Evolutionary conservation across 2,888 invertebrate species (phyloP).

Genomic region (Rugalucina vietnamica): DNA sequence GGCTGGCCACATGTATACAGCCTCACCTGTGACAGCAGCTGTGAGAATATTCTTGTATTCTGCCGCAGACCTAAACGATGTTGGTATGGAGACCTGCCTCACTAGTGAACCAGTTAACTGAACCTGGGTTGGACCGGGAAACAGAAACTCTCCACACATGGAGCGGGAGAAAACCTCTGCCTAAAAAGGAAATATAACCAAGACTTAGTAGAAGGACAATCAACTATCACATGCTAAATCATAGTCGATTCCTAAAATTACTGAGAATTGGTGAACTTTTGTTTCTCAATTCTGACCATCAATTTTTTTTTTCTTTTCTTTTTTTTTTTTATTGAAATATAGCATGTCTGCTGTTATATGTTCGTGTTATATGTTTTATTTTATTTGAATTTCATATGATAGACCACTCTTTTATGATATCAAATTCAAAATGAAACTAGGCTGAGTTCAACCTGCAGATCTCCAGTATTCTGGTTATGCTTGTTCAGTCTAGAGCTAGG

Average conservation of each 20-base stretch:
- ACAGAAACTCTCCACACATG: constrained; percentile 62
- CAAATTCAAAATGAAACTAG: no score
- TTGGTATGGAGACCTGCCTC: constrained; percentile 70
- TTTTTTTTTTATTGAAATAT: no score
- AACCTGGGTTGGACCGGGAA: constrained; percentile 67
- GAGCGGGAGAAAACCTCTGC: not conserved
- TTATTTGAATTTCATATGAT: no score
- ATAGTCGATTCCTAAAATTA: no score
- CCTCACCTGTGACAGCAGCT: constrained; percentile 69
- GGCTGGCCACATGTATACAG: not conserved
- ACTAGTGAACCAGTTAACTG: constrained; percentile 59
- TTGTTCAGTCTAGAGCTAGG: not conserved
- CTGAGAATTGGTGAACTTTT: no score
- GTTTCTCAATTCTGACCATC: no score
- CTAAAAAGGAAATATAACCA: not conserved
- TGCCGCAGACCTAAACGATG: constrained; percentile 60
- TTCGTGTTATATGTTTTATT: no score
- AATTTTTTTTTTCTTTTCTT: no score
- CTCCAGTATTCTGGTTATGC: not conserved
- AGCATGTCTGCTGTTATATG: not conserved
- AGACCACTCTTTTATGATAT: no score
- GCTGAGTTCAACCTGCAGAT: constrained; percentile 1
- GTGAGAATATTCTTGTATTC: constrained; percentile 73
- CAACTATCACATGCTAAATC: no score
- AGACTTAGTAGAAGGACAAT: no score